A percentile compares a stretch with the other conserved stretches of the same genome.
phyloP scores from a whole-genome alignment of 2,888 invertebrate species.

The Cryptocephalus moraei region DNA sequence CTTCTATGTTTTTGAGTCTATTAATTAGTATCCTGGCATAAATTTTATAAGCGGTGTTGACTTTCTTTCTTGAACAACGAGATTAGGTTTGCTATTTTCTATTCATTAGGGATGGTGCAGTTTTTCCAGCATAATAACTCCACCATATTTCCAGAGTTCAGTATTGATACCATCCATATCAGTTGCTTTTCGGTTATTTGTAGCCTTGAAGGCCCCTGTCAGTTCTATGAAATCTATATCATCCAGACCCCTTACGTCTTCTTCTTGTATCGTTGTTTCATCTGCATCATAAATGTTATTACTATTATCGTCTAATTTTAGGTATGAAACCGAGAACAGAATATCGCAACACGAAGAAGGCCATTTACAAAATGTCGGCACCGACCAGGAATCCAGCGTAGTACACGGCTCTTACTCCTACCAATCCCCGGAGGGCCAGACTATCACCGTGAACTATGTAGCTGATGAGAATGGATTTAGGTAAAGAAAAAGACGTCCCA shows the following conservation, averaged over 20 bases:
- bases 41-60: no score
- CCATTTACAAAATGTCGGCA: slow-evolving; percentile 56
- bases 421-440: slow-evolving; percentile 40
- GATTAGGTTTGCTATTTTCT: not conserved
- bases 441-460: slow-evolving; percentile 38
- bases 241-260: no score
- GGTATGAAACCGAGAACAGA: slow-evolving; percentile 55
- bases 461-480: slow-evolving; percentile 47
- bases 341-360: slow-evolving; percentile 40
- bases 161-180: no score
- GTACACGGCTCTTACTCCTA: slow-evolving; percentile 43
- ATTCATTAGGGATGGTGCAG: not conserved
- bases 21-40: no score
- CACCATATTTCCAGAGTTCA: no score
- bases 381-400: slow-evolving; percentile 48
- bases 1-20: no score
- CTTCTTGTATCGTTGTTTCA: no score
- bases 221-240: no score
- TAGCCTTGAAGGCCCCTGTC: no score
- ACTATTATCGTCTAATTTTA: slow-evolving; percentile 50
- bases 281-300: not conserved
- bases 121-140: not conserved
- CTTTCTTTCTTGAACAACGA: no score
- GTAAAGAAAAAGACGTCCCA: not conserved
- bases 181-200: no score